A percentile compares a stretch with the other conserved stretches of the same genome.
These are phyloP conservation scores for Leucopternis melanops DNA, from an alignment of 2,113 vertebrate species.

Conservation along the genomic window DNA sequence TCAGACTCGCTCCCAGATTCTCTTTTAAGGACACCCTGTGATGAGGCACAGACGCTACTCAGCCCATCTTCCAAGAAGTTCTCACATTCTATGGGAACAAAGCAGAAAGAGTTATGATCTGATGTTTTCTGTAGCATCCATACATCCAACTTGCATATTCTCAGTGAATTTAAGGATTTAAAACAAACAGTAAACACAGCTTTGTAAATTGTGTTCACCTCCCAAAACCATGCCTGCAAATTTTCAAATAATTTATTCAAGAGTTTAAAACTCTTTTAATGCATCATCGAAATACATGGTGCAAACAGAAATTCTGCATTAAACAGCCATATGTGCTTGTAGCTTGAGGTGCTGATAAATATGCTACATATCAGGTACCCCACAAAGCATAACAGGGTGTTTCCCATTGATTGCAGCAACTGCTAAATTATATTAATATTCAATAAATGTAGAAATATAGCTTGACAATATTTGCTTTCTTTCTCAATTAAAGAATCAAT, in stretches of 20 bases:
- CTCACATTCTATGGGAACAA: conserved; percentile 61
- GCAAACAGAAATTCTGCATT: not conserved
- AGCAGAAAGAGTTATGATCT: not conserved
- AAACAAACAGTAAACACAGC: not conserved
- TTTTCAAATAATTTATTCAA: not conserved
- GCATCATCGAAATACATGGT: fast-evolving
- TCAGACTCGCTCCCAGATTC: conserved; percentile 68
- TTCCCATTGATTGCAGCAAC: not conserved
- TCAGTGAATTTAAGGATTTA: not conserved
- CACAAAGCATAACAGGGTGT: not conserved
- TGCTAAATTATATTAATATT: not conserved
- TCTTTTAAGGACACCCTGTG: conserved; percentile 49
- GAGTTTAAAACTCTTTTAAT: not conserved
- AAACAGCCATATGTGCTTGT: not conserved
- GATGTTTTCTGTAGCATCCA: not conserved
- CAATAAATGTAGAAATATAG: not conserved
- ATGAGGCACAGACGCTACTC: conserved; percentile 31
- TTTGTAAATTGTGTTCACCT: not conserved
- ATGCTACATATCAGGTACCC: not conserved
- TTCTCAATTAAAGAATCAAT: not conserved
- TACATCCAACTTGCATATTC: fast-evolving
- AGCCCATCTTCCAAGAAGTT: conserved; percentile 68
- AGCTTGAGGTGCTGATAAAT: not conserved
- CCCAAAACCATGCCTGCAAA: not conserved
- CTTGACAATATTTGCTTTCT: not conserved